phyloP scores from a whole-genome alignment of 2,888 invertebrate species.

The Agrotis clavis region DNA sequence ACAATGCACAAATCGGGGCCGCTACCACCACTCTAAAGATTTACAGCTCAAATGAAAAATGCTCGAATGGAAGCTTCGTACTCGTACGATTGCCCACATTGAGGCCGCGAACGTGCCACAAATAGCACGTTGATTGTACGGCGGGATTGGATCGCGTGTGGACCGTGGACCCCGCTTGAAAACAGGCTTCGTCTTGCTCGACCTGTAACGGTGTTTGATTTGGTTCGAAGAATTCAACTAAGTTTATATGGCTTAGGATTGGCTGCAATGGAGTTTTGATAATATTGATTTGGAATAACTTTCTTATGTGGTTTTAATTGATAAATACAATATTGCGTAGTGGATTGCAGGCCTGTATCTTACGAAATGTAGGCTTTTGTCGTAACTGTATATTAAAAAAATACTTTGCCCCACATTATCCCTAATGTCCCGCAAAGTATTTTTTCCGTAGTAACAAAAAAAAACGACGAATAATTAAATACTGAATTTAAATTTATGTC shows the following conservation, averaged over 20 bases:
- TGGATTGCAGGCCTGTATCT: too few species aligned
- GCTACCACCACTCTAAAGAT: conserved; percentile 6
- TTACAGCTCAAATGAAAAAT: conserved; percentile 23
- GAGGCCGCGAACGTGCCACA: conserved; percentile 28
- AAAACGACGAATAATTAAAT: too few species aligned
- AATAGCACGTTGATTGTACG: conserved; percentile 51
- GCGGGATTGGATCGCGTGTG: conserved; percentile 55
- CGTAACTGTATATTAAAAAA: too few species aligned
- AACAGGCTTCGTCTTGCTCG: conserved; percentile 23
- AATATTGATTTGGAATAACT: neutral
- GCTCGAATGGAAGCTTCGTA: conserved; percentile 6
- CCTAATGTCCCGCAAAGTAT: too few species aligned
- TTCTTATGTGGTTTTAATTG: too few species aligned
- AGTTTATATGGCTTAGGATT: neutral
- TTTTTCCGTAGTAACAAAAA: too few species aligned
- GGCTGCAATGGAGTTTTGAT: neutral
- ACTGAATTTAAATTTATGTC: too few species aligned
- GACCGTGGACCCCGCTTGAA: conserved; percentile 31
- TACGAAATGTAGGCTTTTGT: too few species aligned
- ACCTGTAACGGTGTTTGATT: conserved; percentile 39
- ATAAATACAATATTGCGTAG: too few species aligned
- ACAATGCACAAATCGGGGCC: neutral
- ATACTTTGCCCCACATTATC: too few species aligned
- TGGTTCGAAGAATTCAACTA: conserved; percentile 34
- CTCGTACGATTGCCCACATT: conserved; percentile 32